Evolutionary conservation across 2,888 invertebrate species (phyloP).

Genomic region (Drosophila helvetica): DNA sequence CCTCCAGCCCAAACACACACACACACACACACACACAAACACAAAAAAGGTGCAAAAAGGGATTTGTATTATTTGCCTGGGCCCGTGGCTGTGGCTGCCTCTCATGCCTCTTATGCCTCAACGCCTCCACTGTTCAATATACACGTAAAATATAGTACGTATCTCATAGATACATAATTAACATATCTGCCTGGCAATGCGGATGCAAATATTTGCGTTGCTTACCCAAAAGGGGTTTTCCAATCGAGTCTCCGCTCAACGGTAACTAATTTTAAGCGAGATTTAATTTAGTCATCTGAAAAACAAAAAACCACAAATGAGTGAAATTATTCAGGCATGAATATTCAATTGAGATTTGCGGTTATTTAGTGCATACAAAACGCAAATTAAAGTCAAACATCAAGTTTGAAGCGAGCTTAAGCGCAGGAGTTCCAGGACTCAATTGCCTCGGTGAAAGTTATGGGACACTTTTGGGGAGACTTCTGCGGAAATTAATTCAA

Average conservation of each 20-base stretch:
- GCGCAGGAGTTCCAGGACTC: no score
- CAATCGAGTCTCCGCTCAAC: constrained; percentile 20
- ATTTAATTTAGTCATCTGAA: neutral
- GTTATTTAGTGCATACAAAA: neutral
- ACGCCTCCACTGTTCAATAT: constrained; percentile 12
- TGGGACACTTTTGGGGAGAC: no score
- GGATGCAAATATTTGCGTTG: constrained; percentile 1
- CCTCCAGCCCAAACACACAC: neutral
- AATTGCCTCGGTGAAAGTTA: no score
- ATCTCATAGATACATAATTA: constrained; percentile 34
- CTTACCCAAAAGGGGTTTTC: constrained; percentile 5
- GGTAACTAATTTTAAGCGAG: constrained; percentile 11
- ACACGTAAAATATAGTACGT: neutral
- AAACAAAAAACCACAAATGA: neutral
- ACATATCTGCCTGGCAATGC: constrained; percentile 30
- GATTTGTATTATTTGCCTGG: constrained; percentile 12
- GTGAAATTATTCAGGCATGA: neutral
- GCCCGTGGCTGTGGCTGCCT: no score
- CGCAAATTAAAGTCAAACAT: neutral
- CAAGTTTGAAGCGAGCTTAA: neutral
- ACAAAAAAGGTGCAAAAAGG: neutral
- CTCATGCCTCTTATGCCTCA: constrained; percentile 4
- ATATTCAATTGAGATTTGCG: neutral
- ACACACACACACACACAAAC: constrained; percentile 2
- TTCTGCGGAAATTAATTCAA: no score